phyloP scores from a whole-genome alignment of 2,888 invertebrate genomes.

The Drosophila ezoana region DNA sequence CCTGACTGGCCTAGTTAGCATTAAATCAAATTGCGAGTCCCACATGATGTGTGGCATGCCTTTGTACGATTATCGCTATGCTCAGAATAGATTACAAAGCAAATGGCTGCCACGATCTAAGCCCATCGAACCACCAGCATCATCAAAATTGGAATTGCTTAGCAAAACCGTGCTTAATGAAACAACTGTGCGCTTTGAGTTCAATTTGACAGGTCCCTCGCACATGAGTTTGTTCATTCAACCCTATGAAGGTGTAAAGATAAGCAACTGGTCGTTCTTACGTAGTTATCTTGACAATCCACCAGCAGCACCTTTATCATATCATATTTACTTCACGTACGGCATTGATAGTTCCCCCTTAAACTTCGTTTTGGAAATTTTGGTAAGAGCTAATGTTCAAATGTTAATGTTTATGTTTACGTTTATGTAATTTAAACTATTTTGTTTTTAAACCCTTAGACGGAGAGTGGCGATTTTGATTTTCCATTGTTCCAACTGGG shows the following conservation, averaged over 20 bases:
- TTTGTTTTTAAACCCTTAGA: constrained; percentile 22
- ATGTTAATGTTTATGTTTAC: neutral
- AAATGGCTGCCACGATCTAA: constrained; percentile 68
- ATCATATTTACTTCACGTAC: constrained; percentile 70
- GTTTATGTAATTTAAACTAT: no score
- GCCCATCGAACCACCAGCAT: constrained; percentile 54
- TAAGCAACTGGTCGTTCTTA: constrained; percentile 78
- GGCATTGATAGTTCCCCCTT: constrained; percentile 70
- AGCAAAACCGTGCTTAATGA: constrained; percentile 52
- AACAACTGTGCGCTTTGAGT: constrained; percentile 61
- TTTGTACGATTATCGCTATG: constrained; percentile 71
- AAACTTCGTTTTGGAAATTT: constrained; percentile 69
- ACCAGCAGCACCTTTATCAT: constrained; percentile 60
- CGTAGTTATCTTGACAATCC: constrained; percentile 57
- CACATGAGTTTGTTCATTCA: constrained; percentile 76
- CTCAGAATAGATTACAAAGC: constrained; percentile 38
- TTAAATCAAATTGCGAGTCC: constrained; percentile 58
- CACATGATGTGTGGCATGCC: constrained; percentile 81
- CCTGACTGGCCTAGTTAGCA: constrained; percentile 53
- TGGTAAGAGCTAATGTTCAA: constrained; percentile 21
- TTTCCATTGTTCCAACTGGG: constrained; percentile 83
- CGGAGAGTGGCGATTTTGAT: constrained; percentile 57
- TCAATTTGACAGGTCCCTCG: constrained; percentile 69
- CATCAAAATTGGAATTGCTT: constrained; percentile 57
- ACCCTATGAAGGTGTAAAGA: constrained; percentile 61